A percentile compares a stretch with the other conserved stretches of the same genome.
Conservation (phyloP, 2,113 vertebrate species). For the Salminus brasiliensis region DNA sequence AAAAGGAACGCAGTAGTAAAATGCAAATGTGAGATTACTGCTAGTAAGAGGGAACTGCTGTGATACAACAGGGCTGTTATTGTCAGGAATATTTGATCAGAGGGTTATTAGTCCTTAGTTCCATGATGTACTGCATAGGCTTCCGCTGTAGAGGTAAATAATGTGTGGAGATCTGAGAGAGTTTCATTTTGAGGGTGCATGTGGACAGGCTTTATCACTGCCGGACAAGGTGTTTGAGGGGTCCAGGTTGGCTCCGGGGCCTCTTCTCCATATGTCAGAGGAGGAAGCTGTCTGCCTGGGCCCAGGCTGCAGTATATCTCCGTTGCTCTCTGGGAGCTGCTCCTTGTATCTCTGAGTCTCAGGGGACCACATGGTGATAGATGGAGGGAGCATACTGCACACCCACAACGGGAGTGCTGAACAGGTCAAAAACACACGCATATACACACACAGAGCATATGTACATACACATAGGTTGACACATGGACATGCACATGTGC, state of each 20-base stretch:
- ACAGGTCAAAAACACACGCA: slow-evolving; percentile 41
- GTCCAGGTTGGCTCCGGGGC: slow-evolving; percentile 27
- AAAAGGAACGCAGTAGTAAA: too few relatives aligned
- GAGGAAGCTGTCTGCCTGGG: slow-evolving; percentile 65
- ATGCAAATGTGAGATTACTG: too few relatives aligned
- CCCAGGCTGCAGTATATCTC: slow-evolving; percentile 66
- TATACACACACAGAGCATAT: background rate
- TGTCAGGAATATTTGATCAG: too few relatives aligned
- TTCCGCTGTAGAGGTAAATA: background rate
- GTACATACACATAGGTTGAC: background rate
- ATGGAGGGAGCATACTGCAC: slow-evolving; percentile 59
- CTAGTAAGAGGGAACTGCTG: too few relatives aligned
- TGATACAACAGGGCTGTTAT: too few relatives aligned
- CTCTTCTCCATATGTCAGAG: slow-evolving; percentile 62
- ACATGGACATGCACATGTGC: background rate
- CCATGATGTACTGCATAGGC: background rate
- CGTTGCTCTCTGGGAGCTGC: slow-evolving; percentile 47
- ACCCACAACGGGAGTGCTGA: slow-evolving; percentile 51
- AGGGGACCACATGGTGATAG: slow-evolving; percentile 53
- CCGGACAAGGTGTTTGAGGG: slow-evolving; percentile 14
- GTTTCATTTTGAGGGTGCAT: background rate
- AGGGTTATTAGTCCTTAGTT: background rate
- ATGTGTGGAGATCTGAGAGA: background rate
- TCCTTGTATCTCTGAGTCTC: slow-evolving; percentile 42
- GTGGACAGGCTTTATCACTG: slow-evolving; percentile 8